Evolutionary conservation across 1,140 invertebrate genomes (phyloP).

Genomic region (Sycophaga agraensis): DNA sequence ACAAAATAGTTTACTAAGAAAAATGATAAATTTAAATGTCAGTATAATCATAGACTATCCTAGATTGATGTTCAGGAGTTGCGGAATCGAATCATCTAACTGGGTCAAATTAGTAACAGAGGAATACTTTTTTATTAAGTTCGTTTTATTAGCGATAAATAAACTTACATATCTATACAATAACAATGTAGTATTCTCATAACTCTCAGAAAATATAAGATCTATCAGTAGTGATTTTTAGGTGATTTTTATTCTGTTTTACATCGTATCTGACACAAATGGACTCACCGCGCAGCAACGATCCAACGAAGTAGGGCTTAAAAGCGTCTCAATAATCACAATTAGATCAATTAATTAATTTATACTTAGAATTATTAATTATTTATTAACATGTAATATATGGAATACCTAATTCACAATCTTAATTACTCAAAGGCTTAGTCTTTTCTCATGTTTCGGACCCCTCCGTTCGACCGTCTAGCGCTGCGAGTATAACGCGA

Average conservation of each 20-base stretch:
- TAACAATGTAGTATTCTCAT: conserved; percentile 55
- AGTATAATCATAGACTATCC: no score
- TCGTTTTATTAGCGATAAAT: conserved; percentile 60
- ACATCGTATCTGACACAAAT: conserved; percentile 12
- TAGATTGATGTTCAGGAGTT: no score
- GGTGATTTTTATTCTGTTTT: conserved; percentile 32
- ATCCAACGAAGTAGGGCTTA: conserved; percentile 21
- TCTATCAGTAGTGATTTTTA: conserved; percentile 39
- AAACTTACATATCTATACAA: conserved; percentile 60
- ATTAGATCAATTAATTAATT: conserved; percentile 3
- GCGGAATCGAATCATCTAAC: no score
- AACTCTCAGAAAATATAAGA: conserved; percentile 57
- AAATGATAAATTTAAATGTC: no score
- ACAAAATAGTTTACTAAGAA: no score
- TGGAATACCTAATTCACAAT: conserved; percentile 7
- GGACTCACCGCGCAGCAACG: conserved; percentile 7
- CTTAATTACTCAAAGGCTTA: conserved; percentile 24
- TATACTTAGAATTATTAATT: conserved; percentile 5
- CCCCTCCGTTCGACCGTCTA: conserved; percentile 19
- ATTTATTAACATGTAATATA: conserved; percentile 1
- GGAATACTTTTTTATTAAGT: conserved; percentile 48
- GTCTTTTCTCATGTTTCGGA: conserved; percentile 17
- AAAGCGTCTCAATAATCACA: conserved; percentile 10
- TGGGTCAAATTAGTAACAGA: no score
- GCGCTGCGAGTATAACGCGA: conserved; percentile 1